Evolutionary conservation across 2,113 vertebrate genomes (phyloP).

Genomic region (Erinaceus europaeus): DNA sequence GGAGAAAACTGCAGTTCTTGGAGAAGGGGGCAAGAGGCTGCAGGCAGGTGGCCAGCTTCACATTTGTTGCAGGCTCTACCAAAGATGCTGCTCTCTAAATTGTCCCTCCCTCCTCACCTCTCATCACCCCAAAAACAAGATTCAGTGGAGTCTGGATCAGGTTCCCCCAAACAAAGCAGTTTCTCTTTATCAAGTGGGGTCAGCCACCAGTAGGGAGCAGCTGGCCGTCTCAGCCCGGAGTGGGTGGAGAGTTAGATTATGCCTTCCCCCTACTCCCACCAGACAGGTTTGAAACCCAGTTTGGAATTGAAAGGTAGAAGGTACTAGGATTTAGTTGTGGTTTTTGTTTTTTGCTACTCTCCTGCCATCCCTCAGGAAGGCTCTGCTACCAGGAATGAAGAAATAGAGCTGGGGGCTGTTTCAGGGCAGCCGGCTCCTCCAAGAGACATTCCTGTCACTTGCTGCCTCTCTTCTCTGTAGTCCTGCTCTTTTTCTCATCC

Average conservation of each 20-base stretch:
- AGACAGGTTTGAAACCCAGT: background rate
- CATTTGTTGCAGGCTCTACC: background rate
- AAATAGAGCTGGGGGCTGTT: slow-evolving; percentile 82
- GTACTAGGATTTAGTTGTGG: slow-evolving; percentile 45
- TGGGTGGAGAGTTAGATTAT: background rate
- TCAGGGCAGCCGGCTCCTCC: slow-evolving; percentile 79
- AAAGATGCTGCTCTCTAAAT: background rate
- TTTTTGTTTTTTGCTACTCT: slow-evolving; percentile 21
- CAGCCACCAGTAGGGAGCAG: background rate
- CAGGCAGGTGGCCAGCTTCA: background rate
- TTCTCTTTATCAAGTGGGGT: slow-evolving; percentile 18
- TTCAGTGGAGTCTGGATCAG: background rate
- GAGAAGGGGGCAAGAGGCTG: background rate
- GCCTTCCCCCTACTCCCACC: background rate
- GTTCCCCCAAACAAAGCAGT: slow-evolving; percentile 13
- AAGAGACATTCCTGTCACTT: slow-evolving; percentile 61
- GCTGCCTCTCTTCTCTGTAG: background rate
- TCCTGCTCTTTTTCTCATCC: background rate
- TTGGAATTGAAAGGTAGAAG: slow-evolving; percentile 35
- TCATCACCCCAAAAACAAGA: background rate
- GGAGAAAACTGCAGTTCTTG: background rate
- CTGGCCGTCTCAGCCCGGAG: background rate
- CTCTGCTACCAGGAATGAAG: slow-evolving; percentile 59
- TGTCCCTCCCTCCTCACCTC: background rate
- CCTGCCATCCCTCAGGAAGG: slow-evolving; percentile 21